These are phyloP conservation scores for Eulemur albifrons DNA, from an alignment of 2,797 vertebrate species.

Conservation along the genomic window DNA sequence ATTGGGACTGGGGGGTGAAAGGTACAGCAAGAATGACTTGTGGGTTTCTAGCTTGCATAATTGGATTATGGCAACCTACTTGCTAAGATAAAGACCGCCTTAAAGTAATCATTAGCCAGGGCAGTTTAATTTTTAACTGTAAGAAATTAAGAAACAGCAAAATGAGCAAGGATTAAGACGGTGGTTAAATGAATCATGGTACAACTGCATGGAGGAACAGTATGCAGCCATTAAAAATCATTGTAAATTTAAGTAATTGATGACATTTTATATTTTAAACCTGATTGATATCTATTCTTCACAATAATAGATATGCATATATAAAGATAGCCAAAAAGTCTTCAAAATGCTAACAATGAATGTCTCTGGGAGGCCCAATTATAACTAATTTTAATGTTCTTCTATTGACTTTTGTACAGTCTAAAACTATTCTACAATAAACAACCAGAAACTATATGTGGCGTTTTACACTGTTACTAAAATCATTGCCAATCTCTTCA, in stretches of 20 bases:
- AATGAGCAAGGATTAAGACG: not conserved
- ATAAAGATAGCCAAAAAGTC: not conserved
- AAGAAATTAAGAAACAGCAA: not conserved
- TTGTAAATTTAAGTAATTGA: not conserved
- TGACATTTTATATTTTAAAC: not conserved
- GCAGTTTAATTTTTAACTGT: not conserved
- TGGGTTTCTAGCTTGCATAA: not conserved
- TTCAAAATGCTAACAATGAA: not conserved
- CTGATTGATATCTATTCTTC: not conserved
- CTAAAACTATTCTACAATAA: not conserved
- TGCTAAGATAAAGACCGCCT: not conserved
- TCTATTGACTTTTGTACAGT: not conserved
- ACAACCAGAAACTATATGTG: not conserved
- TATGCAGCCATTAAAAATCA: not conserved
- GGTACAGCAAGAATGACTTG: no score
- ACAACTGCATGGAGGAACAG: not conserved
- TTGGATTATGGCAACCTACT: not conserved
- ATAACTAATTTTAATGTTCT: not conserved
- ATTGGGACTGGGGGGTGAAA: not conserved
- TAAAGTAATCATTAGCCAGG: not conserved
- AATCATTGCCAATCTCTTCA: not conserved
- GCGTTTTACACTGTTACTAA: not conserved
- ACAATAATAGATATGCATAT: not conserved
- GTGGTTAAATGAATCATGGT: not conserved
- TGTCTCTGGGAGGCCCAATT: not conserved